Evolutionary conservation across 2,888 invertebrate genomes (phyloP), one percentile per base, ranked within the genome.

Genomic region (Creontiades dilutus): DNA sequence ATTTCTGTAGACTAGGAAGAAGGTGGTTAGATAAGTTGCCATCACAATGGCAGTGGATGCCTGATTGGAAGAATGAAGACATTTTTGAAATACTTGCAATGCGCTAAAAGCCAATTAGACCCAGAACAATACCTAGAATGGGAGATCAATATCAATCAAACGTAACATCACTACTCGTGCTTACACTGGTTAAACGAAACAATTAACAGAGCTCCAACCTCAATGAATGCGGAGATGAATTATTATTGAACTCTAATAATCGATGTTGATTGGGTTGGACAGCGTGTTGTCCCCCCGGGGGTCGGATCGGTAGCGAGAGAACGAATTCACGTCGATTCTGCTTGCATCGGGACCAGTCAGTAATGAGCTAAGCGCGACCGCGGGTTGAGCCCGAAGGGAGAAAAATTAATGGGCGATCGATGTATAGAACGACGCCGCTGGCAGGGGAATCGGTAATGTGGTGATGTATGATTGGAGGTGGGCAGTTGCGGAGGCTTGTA

Each of bases 391-490:
- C 61, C 61, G 16, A 16, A 52, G 61, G 61, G 61, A 61, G 61
- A 61, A 61, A 61, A 61, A 61, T 61, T 61, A 61, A 61, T 61
- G 61, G 19, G 61, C 61, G 61, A 61, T 61, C 61, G 61, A 61
- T 61, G n/a, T 61, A n/a, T 16, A 37, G 37, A 52, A 2, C 61
- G 61, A 61, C n/a, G 61, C 61, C 19, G 61, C 52, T 3, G 61
- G 61, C 61, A n/a, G 19, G 2, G 61, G 61, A 61, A 61, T 61
- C 61, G 61, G 61, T 61, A 61, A 61, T 61, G 61, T n/a, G 61
- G 68, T 23, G 23, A 68, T 23, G 68, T 68, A 23, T 23, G 68
- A 68, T 68, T 23, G 23, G 68, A 68, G 68, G 57, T 14, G 5
- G 57, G 57, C n/a, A 0, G n/a, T 5, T n/a, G n/a, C 7, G 68